phyloP scores from a whole-genome alignment of 2,888 invertebrate species.

The Temnothorax unifasciatus region DNA sequence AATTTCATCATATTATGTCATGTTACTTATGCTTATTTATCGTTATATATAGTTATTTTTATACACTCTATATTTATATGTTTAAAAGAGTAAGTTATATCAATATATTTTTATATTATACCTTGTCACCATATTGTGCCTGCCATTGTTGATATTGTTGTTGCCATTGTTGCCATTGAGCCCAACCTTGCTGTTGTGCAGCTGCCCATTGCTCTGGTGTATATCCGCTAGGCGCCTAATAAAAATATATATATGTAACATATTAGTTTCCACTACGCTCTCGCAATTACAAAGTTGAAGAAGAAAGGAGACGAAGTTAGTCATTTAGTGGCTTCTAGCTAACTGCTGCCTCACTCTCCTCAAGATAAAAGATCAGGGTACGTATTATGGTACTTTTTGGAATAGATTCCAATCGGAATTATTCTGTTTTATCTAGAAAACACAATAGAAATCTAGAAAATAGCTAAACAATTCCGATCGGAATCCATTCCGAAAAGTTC shows the following conservation, averaged over 20 bases:
- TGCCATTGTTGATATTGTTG: slow-evolving; percentile 93
- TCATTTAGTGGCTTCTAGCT: too few relatives aligned
- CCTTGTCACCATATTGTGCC: slow-evolving; percentile 92
- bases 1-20: neutral
- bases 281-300: too few relatives aligned
- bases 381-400: too few relatives aligned
- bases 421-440: too few relatives aligned
- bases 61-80: neutral
- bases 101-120: slow-evolving; percentile 79
- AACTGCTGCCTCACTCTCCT: too few relatives aligned
- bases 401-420: too few relatives aligned
- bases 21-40: neutral
- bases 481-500: too few relatives aligned
- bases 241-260: slow-evolving; percentile 22
- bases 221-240: slow-evolving; percentile 86
- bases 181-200: slow-evolving; percentile 91
- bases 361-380: too few relatives aligned
- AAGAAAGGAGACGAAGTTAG: too few relatives aligned
- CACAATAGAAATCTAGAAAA: too few relatives aligned
- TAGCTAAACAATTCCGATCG: too few relatives aligned
- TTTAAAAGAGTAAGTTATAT: slow-evolving; percentile 19
- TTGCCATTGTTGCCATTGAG: slow-evolving; percentile 93
- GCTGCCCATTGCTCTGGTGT: slow-evolving; percentile 90
- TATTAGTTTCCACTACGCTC: neutral
- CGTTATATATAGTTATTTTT: neutral